Evolutionary conservation across 1,140 invertebrate genomes (phyloP), one percentile per base, ranked within the genome.

Genomic region (Palaemon carinicauda): DNA sequence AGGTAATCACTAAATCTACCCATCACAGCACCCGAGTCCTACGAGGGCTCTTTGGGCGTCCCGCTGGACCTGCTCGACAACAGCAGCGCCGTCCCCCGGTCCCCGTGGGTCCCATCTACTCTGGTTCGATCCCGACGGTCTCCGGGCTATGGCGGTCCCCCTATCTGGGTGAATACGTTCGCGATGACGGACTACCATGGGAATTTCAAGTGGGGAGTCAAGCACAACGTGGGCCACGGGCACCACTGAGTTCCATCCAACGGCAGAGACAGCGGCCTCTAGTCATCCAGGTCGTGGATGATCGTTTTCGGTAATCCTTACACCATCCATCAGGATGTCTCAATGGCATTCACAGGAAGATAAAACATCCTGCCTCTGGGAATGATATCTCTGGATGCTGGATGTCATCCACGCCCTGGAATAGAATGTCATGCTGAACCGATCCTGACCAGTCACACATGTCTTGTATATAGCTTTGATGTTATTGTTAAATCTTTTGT

Each of bases 131-230:
- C 69, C 19, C 69, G 69, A 19, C 69, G 69, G n/a, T 73, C 69
- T 31, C 69, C 69, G 27, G 69, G 69, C 27, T 73, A 73, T 31
- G 69, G 69, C 15, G 69, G 69, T 19, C 54, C 79, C 12, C 90
- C 90, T 10, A 90, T 90, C 17, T 87, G 84, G 84, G 74, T 87
- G n/a, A 82, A 86, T 84, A 91, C 91, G 24, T 91, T 89, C 82
- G 91, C 90, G 14, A 90, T 90, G 56, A 91, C 91, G 3, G 91
- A 91, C 87, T 87, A 91, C 73, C 89, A 91, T 75, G 91, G 91
- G 10, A 90, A 92, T 82, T 91, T 91, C 87, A 90, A 91, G 81
- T 92, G 91, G 91, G 91, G 91, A 29, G 91, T 91, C 53, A 87
- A 90, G 41, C 91, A 91, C 73, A 89, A 90, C 27, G 90, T 90